phyloP scores from a whole-genome alignment of 2,888 invertebrate genomes.

The Cyrtodaria siliqua region DNA sequence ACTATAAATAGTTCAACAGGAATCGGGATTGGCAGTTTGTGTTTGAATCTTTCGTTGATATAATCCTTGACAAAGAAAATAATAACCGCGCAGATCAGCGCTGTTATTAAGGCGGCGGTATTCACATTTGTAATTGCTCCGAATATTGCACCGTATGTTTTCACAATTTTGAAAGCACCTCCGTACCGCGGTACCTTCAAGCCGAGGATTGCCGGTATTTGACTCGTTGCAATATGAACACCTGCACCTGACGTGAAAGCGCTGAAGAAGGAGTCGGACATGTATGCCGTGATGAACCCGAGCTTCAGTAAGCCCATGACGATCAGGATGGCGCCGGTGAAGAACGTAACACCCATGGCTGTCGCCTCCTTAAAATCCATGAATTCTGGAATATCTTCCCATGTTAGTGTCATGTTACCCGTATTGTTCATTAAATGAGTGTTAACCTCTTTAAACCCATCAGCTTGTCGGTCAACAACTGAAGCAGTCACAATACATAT shows the following conservation, averaged over 20 bases:
- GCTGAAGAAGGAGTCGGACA: slow-evolving; percentile 83
- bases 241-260: slow-evolving; percentile 84
- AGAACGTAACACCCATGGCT: slow-evolving; percentile 75
- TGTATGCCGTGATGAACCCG: slow-evolving; percentile 83
- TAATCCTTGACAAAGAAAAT: slow-evolving; percentile 80
- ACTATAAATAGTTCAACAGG: slow-evolving; percentile 84
- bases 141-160: slow-evolving; percentile 76
- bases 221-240: slow-evolving; percentile 82
- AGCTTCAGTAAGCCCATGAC: slow-evolving; percentile 80
- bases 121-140: slow-evolving; percentile 70
- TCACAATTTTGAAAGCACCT: slow-evolving; percentile 79
- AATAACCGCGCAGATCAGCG: slow-evolving; percentile 70
- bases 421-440: slow-evolving; percentile 61
- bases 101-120: slow-evolving; percentile 73
- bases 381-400: slow-evolving; percentile 75
- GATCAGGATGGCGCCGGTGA: slow-evolving; percentile 77
- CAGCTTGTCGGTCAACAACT: slow-evolving; percentile 75
- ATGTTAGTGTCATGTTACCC: slow-evolving; percentile 47
- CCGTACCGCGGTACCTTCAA: slow-evolving; percentile 72
- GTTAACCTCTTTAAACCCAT: slow-evolving; percentile 65
- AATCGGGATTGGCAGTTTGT: slow-evolving; percentile 81
- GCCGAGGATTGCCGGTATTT: slow-evolving; percentile 81
- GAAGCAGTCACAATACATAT: slow-evolving; percentile 82
- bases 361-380: slow-evolving; percentile 78
- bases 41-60: slow-evolving; percentile 81